Percentiles rank a stretch among this genome's conserved stretches.
phyloP scores from a whole-genome alignment of 2,888 invertebrate genomes.

The Rhopalosiphum nymphaeae region DNA sequence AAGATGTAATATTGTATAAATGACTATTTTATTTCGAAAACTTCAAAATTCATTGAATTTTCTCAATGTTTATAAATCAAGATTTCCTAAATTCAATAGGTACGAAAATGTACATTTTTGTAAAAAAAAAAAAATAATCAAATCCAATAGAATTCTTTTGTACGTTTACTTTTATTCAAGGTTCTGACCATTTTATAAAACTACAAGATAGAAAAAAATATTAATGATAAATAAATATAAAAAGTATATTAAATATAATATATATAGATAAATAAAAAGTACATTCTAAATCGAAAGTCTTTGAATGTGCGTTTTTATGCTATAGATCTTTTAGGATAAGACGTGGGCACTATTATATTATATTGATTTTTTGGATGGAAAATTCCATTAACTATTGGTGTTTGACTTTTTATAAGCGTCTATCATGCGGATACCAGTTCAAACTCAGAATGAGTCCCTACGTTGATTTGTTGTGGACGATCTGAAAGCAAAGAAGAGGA shows the following conservation, averaged over 20 bases:
- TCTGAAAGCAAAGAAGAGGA: neutral
- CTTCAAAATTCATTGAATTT: neutral
- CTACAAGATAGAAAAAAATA: conserved; percentile 13
- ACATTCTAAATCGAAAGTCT: conserved; percentile 24
- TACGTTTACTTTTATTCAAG: neutral
- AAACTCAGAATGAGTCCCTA: neutral
- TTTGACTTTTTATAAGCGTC: neutral
- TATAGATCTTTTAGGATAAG: conserved; percentile 28
- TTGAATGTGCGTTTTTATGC: neutral
- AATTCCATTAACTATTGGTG: conserved; percentile 17
- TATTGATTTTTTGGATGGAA: neutral
- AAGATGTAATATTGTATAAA: neutral
- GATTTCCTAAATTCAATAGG: neutral
- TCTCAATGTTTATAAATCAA: neutral
- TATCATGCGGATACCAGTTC: neutral
- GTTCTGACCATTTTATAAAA: conserved; percentile 13
- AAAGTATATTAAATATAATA: conserved; percentile 3
- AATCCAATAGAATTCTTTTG: neutral
- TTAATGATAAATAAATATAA: conserved; percentile 16
- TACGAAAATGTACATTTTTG: neutral
- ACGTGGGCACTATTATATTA: neutral
- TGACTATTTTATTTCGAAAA: neutral
- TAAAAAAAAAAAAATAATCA: neutral
- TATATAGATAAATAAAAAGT: neutral
- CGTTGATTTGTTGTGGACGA: conserved; percentile 39